Base-by-base conservation (phyloP, 2,113 vertebrate genomes). In the Ammodytes marinus region DNA sequence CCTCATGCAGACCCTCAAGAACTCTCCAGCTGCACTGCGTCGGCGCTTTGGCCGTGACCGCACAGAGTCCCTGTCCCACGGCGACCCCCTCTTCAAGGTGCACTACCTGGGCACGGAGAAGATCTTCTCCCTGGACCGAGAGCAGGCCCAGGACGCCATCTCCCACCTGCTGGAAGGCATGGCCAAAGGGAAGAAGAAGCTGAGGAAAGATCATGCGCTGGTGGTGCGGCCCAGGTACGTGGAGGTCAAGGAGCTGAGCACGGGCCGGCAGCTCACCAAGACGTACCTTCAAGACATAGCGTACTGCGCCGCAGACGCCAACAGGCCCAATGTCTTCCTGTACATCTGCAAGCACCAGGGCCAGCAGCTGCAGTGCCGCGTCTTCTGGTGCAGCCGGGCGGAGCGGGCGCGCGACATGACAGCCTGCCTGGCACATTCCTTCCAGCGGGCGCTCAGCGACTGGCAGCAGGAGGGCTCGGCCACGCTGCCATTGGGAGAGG, bases 271-370 rank as follows among this genome's bases (percentile, higher is more conserved):
- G 91, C 95, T 96, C 60, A 95, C 95, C 0, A 96, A 96, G 88
- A 96, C 95, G 0, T 96, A 95, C 94, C 91, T 96, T 80, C 95
- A 94, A 80, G 95, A 96, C 93, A 95, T 96, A 0, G 95, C 95
- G 0, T 96, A 95, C 92, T 96, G 95, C 1, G 93, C 95, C 0
- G 94, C 95, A 0, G 95, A 96, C 47, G 81, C 90, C 42, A 74
- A 74, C 42, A 88, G 91, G 9, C 95, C 95, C 82, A 95, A 95
- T 3, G 93, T 96, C 73, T 96, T 96, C 90, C 87, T 96, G 39
- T 96, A 96, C 91, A 96, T 96, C 91, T 96, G 95, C 87, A 93
- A 94, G 39, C 94, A 94, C 9, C 94, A 93, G 0, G 93, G 95
- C 2, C 94, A 96, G 89, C 95, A 96, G 93, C 94, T 96, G 86